phyloP scores from a whole-genome alignment of 2,888 invertebrate genomes.

The Parapristionchus giblindavisi region DNA sequence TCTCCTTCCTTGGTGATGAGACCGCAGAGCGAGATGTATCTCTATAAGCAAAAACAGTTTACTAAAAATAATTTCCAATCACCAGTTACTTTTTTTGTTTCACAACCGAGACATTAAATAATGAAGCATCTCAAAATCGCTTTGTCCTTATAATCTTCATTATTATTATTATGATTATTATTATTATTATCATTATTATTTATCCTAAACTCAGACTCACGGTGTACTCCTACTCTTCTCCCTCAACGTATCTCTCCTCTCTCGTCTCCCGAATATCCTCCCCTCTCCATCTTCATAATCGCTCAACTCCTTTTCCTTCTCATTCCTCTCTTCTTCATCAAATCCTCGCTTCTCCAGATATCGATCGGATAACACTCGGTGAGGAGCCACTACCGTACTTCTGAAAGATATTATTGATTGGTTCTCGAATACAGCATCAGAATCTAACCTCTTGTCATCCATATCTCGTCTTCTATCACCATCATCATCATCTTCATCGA shows the following conservation, averaged over 20 bases:
- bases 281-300: slow-evolving; percentile 33
- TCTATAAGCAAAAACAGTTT: background rate
- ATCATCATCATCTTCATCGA: slow-evolving; percentile 18
- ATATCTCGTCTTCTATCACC: background rate
- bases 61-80: background rate
- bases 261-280: slow-evolving; percentile 12
- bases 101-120: background rate
- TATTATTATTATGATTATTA: no score
- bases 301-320: background rate
- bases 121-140: no score
- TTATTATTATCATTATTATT: no score
- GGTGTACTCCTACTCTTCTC: slow-evolving; percentile 36
- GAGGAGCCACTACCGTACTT: slow-evolving; percentile 1
- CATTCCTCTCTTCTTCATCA: background rate
- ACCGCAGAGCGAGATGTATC: background rate
- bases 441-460: background rate
- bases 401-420: no score
- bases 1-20: slow-evolving; percentile 19
- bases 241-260: slow-evolving; percentile 1
- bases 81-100: background rate
- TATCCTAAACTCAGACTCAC: slow-evolving; percentile 8
- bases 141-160: no score
- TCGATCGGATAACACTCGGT: slow-evolving; percentile 18
- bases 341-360: background rate
- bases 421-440: no score